A percentile compares a stretch with the other conserved stretches of the same genome.
phyloP scores from a whole-genome alignment of 2,113 vertebrate species.

The human (Homo sapiens) region DNA sequence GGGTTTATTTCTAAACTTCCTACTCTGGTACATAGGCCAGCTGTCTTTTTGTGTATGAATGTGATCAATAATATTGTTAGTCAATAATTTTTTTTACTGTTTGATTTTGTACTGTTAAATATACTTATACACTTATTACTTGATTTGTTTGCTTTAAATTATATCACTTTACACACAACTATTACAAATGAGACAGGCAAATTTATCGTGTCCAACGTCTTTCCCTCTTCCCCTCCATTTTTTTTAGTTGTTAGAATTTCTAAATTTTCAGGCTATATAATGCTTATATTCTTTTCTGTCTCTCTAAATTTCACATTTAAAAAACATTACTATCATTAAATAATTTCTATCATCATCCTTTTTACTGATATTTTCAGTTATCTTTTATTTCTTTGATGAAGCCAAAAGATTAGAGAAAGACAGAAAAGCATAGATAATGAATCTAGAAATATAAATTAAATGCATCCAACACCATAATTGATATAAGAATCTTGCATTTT shows the following conservation, averaged over 20 bases:
- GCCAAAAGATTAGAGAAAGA: background rate
- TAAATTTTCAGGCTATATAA: background rate
- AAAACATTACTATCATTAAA: background rate
- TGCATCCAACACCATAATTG: background rate
- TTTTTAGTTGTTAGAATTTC: slow-evolving; percentile 13
- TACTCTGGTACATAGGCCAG: background rate
- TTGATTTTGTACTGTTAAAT: background rate
- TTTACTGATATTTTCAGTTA: background rate
- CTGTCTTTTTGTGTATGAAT: background rate
- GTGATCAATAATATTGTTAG: background rate
- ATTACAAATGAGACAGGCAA: background rate
- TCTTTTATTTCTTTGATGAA: background rate
- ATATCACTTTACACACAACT: background rate
- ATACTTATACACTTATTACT: background rate
- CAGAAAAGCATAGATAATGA: background rate
- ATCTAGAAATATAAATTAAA: background rate
- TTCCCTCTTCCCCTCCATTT: background rate
- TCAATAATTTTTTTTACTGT: background rate
- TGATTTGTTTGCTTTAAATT: background rate
- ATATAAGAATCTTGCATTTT: background rate
- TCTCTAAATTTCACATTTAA: background rate
- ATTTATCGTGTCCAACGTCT: background rate
- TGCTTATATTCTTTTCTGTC: background rate
- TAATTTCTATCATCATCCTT: background rate
- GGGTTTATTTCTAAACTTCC: background rate